A percentile compares a stretch with the other conserved stretches of the same genome.
phyloP scores from a whole-genome alignment of 2,113 vertebrate genomes.

The Halichoeres trimaculatus region DNA sequence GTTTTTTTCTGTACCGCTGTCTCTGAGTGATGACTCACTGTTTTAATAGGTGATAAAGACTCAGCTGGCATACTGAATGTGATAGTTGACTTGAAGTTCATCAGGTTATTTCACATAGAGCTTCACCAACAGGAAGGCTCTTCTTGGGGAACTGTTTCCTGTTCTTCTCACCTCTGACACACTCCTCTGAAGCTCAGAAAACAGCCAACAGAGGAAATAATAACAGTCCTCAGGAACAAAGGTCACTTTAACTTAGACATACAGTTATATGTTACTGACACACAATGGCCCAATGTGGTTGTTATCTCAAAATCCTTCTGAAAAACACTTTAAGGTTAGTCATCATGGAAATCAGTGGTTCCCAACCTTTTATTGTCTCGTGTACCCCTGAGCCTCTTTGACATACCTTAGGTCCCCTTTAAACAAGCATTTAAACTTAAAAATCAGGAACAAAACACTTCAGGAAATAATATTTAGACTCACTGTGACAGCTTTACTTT shows the following conservation, averaged over 20 bases:
- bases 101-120: neutral
- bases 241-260: neutral
- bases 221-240: neutral
- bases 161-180: slow-evolving; percentile 22
- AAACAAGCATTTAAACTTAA: too few relatives aligned
- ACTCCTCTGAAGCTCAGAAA: slow-evolving; percentile 23
- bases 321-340: neutral
- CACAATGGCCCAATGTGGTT: too few relatives aligned
- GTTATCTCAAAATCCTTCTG: too few relatives aligned
- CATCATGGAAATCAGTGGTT: too few relatives aligned
- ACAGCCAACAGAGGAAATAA: neutral
- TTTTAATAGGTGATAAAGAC: neutral
- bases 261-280: neutral
- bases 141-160: slow-evolving; percentile 32
- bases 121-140: neutral
- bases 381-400: too few relatives aligned
- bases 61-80: too few relatives aligned
- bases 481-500: too few relatives aligned
- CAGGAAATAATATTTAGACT: too few relatives aligned
- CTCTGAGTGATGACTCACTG: slow-evolving; percentile 2
- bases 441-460: too few relatives aligned
- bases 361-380: too few relatives aligned
- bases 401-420: too few relatives aligned
- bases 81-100: neutral
- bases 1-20: neutral